phyloP scores from a whole-genome alignment of 2,113 vertebrate species.

The Gymnarchus niloticus region DNA sequence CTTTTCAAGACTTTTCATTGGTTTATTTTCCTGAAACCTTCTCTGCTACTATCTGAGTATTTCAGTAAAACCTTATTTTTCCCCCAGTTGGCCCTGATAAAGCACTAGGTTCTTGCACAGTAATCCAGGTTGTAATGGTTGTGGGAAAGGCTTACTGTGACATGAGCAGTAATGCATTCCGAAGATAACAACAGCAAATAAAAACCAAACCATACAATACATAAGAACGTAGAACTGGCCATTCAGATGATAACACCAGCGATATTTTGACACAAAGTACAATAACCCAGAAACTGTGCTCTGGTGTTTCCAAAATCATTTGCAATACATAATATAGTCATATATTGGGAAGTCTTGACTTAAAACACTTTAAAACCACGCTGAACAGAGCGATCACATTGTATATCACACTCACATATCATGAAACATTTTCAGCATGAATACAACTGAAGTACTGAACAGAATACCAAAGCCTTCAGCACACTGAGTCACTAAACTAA shows the following conservation, averaged over 20 bases:
- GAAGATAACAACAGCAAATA: background rate
- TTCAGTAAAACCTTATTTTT: background rate
- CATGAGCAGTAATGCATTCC: background rate
- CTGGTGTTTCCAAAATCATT: background rate
- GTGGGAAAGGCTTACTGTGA: background rate
- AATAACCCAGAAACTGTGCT: background rate
- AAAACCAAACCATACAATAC: background rate
- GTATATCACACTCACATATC: background rate
- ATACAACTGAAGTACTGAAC: background rate
- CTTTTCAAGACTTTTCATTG: background rate
- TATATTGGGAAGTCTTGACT: background rate
- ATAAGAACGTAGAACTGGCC: background rate
- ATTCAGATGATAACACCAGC: background rate
- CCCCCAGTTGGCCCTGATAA: background rate
- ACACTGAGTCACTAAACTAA: background rate
- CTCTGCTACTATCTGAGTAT: background rate
- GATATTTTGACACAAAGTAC: background rate
- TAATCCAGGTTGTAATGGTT: background rate
- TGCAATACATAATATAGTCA: background rate
- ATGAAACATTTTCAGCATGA: background rate
- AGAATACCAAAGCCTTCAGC: background rate
- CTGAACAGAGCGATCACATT: too few species aligned
- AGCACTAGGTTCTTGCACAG: background rate
- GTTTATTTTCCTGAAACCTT: background rate
- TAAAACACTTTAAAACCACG: background rate